Evolutionary conservation across 2,113 vertebrate genomes (phyloP).

Genomic region (Serilophus lunatus): DNA sequence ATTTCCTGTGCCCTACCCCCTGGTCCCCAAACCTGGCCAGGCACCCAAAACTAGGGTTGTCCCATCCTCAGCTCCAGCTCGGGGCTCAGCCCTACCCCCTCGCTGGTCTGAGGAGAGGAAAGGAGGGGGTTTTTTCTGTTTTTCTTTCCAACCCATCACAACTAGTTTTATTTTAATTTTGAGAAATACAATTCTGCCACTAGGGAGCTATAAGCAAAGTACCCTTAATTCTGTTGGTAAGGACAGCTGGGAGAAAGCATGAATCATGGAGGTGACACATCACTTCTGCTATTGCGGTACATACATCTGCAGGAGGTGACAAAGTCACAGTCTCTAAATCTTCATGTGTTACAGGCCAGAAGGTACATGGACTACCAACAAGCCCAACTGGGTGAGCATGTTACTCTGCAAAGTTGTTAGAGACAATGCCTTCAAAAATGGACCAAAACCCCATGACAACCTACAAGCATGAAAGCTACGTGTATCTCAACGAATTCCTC

Average conservation of each 20-base stretch:
- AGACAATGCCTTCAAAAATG: not conserved
- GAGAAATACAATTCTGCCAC: not conserved
- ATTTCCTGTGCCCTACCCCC: no score
- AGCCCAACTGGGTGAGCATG: not conserved
- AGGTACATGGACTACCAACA: not conserved
- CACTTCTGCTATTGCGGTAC: not conserved
- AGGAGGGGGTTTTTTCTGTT: no score
- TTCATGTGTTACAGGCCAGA: not conserved
- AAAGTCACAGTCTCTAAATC: not conserved
- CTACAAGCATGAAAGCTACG: not conserved
- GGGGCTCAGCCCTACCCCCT: no score
- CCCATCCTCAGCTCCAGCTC: no score
- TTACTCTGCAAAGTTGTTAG: not conserved
- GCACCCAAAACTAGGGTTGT: no score
- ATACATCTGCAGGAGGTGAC: not conserved
- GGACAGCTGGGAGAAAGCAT: not conserved
- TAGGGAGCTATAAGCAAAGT: not conserved
- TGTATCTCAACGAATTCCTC: not conserved
- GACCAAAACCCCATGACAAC: fast-evolving
- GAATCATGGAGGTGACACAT: not conserved
- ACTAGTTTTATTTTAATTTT: not conserved
- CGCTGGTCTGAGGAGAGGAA: no score
- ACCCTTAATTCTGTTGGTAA: not conserved
- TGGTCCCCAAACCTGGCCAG: no score
- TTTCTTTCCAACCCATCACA: no score